A percentile compares a stretch with the other conserved stretches of the same genome.
These are phyloP conservation scores for Chloromyia formosa DNA, from an alignment of 2,888 invertebrate genomes.

Conservation along the genomic window DNA sequence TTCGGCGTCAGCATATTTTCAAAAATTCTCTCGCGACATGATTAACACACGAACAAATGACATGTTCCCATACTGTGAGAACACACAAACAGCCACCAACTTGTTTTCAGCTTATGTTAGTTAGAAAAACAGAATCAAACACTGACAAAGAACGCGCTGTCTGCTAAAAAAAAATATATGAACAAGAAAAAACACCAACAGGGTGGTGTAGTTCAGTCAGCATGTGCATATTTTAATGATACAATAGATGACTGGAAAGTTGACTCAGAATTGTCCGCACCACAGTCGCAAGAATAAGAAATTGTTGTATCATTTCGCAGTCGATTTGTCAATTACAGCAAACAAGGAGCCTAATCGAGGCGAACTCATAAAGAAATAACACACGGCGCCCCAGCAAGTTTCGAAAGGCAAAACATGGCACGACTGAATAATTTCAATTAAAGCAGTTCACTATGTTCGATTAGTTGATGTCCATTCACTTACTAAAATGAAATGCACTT, in stretches of 20 bases:
- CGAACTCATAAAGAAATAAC: slow-evolving; percentile 6
- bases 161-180: too few species aligned
- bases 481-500: slow-evolving; percentile 8
- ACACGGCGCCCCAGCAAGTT: slow-evolving; percentile 31
- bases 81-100: neutral
- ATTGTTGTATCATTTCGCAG: slow-evolving; percentile 24
- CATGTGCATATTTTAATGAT: slow-evolving; percentile 41
- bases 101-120: neutral
- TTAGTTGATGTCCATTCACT: slow-evolving; percentile 39
- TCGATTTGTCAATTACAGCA: slow-evolving; percentile 34
- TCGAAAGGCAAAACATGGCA: slow-evolving; percentile 37
- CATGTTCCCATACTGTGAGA: too few species aligned
- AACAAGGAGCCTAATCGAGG: slow-evolving; percentile 22
- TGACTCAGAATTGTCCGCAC: too few species aligned
- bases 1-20: too few species aligned
- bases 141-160: neutral
- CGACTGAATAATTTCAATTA: slow-evolving; percentile 42
- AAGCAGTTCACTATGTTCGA: slow-evolving; percentile 37
- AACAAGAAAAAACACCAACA: neutral
- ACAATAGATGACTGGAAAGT: slow-evolving; percentile 9
- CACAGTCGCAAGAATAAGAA: slow-evolving; percentile 1
- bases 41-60: too few species aligned
- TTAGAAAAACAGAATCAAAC: neutral
- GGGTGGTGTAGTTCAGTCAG: slow-evolving; percentile 12
- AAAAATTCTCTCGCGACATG: too few species aligned